Evolutionary conservation across 2,888 invertebrate genomes (phyloP), one percentile per base, ranked within the genome.

Genomic region (Tricholauxania praeusta): DNA sequence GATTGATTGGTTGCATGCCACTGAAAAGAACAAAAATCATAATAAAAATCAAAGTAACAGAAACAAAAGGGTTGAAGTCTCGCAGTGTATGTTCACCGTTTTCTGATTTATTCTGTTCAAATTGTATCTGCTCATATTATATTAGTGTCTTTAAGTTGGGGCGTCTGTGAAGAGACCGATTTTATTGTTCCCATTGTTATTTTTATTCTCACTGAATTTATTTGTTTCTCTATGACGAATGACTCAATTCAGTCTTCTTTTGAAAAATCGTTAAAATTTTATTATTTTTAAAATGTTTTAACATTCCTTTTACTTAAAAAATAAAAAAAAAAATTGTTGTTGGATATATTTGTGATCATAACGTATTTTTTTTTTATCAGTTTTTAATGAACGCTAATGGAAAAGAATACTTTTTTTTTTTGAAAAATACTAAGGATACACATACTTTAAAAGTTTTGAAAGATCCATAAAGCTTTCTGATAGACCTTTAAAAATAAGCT

Each of bases 1-100:
- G 79, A 79, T 79, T 78, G 79, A 79, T 79, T 77, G 77, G 77
- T 78, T 76, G 77, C 76, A 77, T 71, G 76, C 71, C 74, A 73
- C 68, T 64, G 74, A 49, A 14, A 60, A 60, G 22, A 15, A 69
- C n/a, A 69, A 69, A 28, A 69, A 49, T 60, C 48, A 49, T 32
- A 59, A 59, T 10, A 32, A 53, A 12, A 5, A 3, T 10, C 17
- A 66, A 17, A 63, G 22, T 17, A 65, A 65, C 47, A 62, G 15
- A 62, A 62, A 62, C 17, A 15, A 62, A 32, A 17, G 39, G 8
- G 39, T 39, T 10, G 8, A 28, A 39, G 39, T 10, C 39, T 2
- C 22, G 22, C 22, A 22, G 22, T 22, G 6, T 39, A 6, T 6
- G 39, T 39, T 10, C 14, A 4, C 19, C 19, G 15, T 57, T 19